Conservation (phyloP, 2,888 invertebrate species). For the Blastobasis adustella region DNA sequence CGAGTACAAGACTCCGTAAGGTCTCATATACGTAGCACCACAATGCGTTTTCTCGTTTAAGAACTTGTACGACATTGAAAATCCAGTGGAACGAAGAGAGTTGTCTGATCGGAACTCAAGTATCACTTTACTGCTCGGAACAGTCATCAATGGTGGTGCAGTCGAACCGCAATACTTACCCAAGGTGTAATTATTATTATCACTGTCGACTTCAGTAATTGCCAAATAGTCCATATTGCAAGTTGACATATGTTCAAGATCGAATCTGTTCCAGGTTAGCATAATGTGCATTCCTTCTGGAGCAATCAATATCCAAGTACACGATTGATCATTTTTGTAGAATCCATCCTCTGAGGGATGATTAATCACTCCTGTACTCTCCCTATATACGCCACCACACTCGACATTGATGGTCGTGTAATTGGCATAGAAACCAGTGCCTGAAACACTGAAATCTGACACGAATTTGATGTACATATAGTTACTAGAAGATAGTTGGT, state of each 20-base stretch:
- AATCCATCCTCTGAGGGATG: constrained; percentile 64
- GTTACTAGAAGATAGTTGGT: constrained; percentile 81
- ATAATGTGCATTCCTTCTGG: constrained; percentile 80
- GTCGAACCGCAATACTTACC: constrained; percentile 81
- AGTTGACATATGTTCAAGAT: constrained; percentile 77
- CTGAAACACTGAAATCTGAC: constrained; percentile 72
- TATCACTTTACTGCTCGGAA: constrained; percentile 79
- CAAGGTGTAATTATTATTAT: constrained; percentile 35
- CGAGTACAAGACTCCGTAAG: constrained; percentile 81
- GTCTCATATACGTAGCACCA: constrained; percentile 80
- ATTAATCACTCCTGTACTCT: constrained; percentile 76
- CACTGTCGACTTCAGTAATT: constrained; percentile 77
- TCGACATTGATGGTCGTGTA: constrained; percentile 80
- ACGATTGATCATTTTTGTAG: constrained; percentile 68
- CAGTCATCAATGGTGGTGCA: constrained; percentile 79
- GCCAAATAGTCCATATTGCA: constrained; percentile 79
- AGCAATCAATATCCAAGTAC: constrained; percentile 86
- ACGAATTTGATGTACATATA: constrained; percentile 80
- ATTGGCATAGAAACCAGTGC: constrained; percentile 83
- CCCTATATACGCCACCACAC: constrained; percentile 84
- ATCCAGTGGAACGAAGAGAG: constrained; percentile 75
- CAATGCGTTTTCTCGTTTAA: constrained; percentile 71
- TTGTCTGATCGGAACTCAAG: constrained; percentile 79
- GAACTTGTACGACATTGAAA: constrained; percentile 80
- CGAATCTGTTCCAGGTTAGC: constrained; percentile 83